phyloP scores from a whole-genome alignment of 2,113 vertebrate species.

The Callionymus lyra region DNA sequence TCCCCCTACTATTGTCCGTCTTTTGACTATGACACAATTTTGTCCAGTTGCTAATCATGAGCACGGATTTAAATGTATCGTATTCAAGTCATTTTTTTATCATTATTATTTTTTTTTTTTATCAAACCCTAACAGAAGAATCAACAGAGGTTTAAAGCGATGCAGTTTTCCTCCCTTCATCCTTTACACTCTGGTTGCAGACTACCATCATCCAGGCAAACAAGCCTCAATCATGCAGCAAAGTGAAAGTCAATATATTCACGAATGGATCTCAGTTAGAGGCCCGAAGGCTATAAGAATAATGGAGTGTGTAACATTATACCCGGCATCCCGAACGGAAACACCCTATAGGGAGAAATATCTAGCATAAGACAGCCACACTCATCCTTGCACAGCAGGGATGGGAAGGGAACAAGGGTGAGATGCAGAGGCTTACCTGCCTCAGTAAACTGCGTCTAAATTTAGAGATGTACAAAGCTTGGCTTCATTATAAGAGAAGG shows the following conservation, averaged over 20 bases:
- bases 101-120: no score
- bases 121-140: no score
- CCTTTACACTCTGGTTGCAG: slow-evolving; percentile 34
- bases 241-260: slow-evolving; percentile 63
- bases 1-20: no score
- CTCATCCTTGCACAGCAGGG: slow-evolving; percentile 40
- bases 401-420: slow-evolving; percentile 19
- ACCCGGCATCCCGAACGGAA: slow-evolving; percentile 48
- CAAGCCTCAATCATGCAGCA: slow-evolving; percentile 56
- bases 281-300: slow-evolving; percentile 54
- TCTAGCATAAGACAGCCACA: slow-evolving; percentile 40
- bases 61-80: no score
- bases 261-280: slow-evolving; percentile 52
- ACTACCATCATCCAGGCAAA: slow-evolving; percentile 33
- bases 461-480: slow-evolving; percentile 52
- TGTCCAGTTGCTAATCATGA: no score
- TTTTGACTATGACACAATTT: no score
- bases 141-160: no score
- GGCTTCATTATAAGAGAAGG: slow-evolving; percentile 26
- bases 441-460: slow-evolving; percentile 38
- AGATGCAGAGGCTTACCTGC: slow-evolving; percentile 37
- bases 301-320: slow-evolving; percentile 62
- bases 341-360: slow-evolving; percentile 49
- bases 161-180: slow-evolving; percentile 19
- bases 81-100: no score